Conservation (phyloP, 2,888 invertebrate genomes). For the Saturnia japonica region DNA sequence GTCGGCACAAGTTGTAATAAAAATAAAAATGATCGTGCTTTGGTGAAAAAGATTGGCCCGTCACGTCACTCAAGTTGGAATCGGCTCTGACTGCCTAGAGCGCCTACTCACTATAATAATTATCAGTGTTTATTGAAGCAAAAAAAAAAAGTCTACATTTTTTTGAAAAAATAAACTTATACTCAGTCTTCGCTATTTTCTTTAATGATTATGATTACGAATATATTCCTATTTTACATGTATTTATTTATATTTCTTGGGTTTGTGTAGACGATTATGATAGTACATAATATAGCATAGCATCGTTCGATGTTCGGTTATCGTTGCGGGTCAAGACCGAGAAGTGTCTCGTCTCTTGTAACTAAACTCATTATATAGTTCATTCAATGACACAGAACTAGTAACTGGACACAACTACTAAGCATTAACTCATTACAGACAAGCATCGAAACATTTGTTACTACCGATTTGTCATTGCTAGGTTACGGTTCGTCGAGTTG, state of each 20-base stretch:
- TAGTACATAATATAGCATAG: background rate
- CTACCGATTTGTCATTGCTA: slow-evolving; percentile 5
- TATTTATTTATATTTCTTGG: background rate
- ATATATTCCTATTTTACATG: background rate
- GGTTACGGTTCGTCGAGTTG: background rate
- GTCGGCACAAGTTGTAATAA: too few relatives aligned
- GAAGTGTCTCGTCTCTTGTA: slow-evolving; percentile 36
- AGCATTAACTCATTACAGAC: slow-evolving; percentile 15
- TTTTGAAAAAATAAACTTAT: too few relatives aligned
- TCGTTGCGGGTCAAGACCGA: slow-evolving; percentile 49
- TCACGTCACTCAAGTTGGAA: too few relatives aligned
- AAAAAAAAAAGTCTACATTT: too few relatives aligned
- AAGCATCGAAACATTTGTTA: slow-evolving; percentile 4
- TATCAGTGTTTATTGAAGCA: too few relatives aligned
- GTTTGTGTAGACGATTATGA: background rate
- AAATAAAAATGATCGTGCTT: too few relatives aligned
- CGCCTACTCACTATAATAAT: too few relatives aligned
- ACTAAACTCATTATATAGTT: slow-evolving; percentile 41
- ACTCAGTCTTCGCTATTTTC: too few relatives aligned
- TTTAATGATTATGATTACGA: too few relatives aligned
- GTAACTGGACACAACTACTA: slow-evolving; percentile 21
- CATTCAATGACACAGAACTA: slow-evolving; percentile 36
- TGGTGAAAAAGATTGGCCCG: too few relatives aligned
- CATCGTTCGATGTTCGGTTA: slow-evolving; percentile 34
- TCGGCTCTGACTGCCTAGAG: too few relatives aligned